Base-by-base conservation (phyloP, 92 coral and sea anemone genomes). In the Epizoanthus scotinus region DNA sequence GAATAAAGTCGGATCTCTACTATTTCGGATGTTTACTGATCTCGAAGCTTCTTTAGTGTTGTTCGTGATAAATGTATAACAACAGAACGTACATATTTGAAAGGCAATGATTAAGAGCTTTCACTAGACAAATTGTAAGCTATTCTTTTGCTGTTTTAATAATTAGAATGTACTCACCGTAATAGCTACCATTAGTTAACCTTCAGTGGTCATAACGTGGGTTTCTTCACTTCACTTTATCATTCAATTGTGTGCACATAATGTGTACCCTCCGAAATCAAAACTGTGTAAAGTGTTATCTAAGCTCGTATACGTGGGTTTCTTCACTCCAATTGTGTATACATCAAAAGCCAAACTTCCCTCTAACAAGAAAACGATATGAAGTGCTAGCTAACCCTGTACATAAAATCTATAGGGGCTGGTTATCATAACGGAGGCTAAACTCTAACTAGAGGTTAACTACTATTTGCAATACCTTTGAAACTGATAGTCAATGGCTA, bases 91-190 rank as follows among this genome's bases (percentile, higher is more conserved):
- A 26, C 36, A 34, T 12, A 15, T 27, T 17, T 64, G 19, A 5
- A 64, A 64, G 9, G 70, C 3, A 27, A 17, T 26, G 36, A 29
- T 63, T 63, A 25, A 63, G 31, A 63, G 69, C 44, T 63, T 18
- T 64, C 70, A 14, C 21, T 64, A 3, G 36, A 29, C 17, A 26
- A 17, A 38, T 64, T 64, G 52, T 64, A 64, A 17, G 70, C 70
- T 17, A 63, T 28, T 3, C 10, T 12, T 63, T 63, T 29, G 29
- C 40, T 63, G 42, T 38, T 4, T 29, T 63, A 64, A 29, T 64
- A 25, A 20, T 64, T 64, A 19, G 10, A 64, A 64, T 17, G 69
- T 64, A 64, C 70, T 64, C 70, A 64, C 70, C 70, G 70, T 13
- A 17, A 63, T 63, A 27, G 19, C 40, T 27, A 15, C 70, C 70